Conservation (phyloP, 2,797 vertebrate genomes). For the Thalassophryne amazonica region DNA sequence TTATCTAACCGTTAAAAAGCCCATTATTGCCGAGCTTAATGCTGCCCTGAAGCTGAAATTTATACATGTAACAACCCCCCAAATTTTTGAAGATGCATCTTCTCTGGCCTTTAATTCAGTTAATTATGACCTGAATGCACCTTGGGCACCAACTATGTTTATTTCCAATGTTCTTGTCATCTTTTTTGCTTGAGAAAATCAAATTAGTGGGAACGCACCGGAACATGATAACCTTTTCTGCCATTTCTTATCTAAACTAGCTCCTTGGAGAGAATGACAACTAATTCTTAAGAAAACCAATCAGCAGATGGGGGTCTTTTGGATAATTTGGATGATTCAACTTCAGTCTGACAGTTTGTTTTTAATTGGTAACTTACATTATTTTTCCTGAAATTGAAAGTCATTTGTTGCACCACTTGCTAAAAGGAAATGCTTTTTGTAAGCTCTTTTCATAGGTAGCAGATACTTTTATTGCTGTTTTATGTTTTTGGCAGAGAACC, state of each 20-base stretch:
- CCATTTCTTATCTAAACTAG: constrained; percentile 61
- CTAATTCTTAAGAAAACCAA: constrained; percentile 58
- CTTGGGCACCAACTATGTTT: constrained; percentile 32
- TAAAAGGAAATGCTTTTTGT: constrained; percentile 30
- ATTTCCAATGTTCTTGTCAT: constrained; percentile 35
- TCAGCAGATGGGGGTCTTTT: constrained; percentile 62
- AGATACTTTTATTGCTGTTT: constrained; percentile 25
- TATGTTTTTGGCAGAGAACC: constrained; percentile 79
- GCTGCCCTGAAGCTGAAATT: constrained; percentile 22
- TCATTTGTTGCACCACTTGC: constrained; percentile 51
- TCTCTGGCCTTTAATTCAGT: constrained; percentile 24
- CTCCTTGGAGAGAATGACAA: constrained; percentile 59
- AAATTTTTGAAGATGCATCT: constrained; percentile 25
- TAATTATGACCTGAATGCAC: constrained; percentile 29
- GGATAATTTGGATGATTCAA: constrained; percentile 63
- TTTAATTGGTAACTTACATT: constrained; percentile 56
- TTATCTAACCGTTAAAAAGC: no score
- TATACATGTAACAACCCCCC: constrained; percentile 8
- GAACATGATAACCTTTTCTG: constrained; percentile 50
- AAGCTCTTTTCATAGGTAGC: background rate
- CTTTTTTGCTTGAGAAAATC: constrained; percentile 42
- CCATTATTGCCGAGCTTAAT: constrained; percentile 15
- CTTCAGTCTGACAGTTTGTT: constrained; percentile 60
- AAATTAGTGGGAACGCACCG: constrained; percentile 35
- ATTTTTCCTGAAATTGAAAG: constrained; percentile 53